Percentiles rank a stretch among this genome's conserved stretches.
phyloP scores from a whole-genome alignment of 1,140 invertebrate genomes.

The Atopsyche davidsoni region DNA sequence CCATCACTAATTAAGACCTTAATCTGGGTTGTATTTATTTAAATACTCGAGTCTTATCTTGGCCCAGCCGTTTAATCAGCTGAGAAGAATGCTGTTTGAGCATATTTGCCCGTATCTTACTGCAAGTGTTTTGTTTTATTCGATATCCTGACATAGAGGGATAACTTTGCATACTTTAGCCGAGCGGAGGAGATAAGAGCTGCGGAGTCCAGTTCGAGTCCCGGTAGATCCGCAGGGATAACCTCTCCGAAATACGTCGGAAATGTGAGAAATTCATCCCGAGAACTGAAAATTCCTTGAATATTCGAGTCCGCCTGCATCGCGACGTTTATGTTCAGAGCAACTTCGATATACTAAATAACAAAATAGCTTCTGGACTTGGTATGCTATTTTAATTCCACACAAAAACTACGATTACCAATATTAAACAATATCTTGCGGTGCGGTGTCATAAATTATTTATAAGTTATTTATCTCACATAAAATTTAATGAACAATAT shows the following conservation, averaged over 20 bases:
- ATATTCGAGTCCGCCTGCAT: background rate
- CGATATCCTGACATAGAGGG: background rate
- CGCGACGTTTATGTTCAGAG: background rate
- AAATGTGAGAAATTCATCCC: conserved; percentile 16
- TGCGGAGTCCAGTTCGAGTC: conserved; percentile 5
- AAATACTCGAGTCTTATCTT: conserved; percentile 5
- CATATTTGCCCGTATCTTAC: background rate
- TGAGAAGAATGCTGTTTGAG: conserved; percentile 2
- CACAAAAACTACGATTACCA: too few species aligned
- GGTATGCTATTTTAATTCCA: too few species aligned
- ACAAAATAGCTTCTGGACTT: background rate
- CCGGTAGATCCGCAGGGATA: conserved; percentile 4
- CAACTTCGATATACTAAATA: background rate
- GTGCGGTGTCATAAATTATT: too few species aligned
- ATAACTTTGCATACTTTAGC: conserved; percentile 6
- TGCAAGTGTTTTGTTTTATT: conserved; percentile 4
- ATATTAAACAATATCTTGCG: too few species aligned
- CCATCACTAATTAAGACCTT: background rate
- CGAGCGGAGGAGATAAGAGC: conserved; percentile 3
- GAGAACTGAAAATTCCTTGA: background rate
- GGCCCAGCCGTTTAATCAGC: background rate
- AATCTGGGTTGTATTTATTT: background rate
- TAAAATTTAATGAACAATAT: too few species aligned
- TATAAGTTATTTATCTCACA: too few species aligned
- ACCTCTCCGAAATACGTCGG: conserved; percentile 8